Evolutionary conservation across 53 echinoderm and acorn worm genomes (phyloP).

Genomic region (Holothuria scabra): DNA sequence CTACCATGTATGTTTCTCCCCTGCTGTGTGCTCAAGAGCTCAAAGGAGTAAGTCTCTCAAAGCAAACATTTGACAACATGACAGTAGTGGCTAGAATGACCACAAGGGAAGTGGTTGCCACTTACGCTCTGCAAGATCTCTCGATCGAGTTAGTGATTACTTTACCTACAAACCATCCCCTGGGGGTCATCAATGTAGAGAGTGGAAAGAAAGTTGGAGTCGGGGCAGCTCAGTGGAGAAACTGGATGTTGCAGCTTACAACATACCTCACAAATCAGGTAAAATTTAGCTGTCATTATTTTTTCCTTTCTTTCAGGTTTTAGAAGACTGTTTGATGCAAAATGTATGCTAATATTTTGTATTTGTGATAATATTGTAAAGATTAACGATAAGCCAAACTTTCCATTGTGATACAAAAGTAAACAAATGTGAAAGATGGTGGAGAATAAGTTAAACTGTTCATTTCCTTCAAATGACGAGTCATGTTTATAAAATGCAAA

Average conservation of each 20-base stretch:
- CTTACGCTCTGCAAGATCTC: constrained; percentile 91
- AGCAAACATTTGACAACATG: constrained; percentile 75
- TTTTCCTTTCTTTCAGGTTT: background rate
- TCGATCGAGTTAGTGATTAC: constrained; percentile 87
- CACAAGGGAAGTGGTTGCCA: constrained; percentile 91
- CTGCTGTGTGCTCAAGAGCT: constrained; percentile 86
- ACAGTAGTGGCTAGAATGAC: constrained; percentile 74
- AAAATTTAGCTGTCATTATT: background rate
- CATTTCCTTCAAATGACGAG: no score
- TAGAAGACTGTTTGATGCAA: background rate
- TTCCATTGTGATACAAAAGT: background rate
- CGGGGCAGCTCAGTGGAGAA: constrained; percentile 89
- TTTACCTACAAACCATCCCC: constrained; percentile 89
- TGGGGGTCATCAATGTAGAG: constrained; percentile 89
- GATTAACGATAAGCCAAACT: no score
- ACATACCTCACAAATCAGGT: constrained; percentile 96
- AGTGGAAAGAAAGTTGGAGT: constrained; percentile 90
- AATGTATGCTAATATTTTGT: background rate
- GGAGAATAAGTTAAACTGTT: no score
- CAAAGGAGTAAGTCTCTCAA: constrained; percentile 67
- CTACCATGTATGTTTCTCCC: constrained; percentile 85
- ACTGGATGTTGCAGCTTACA: constrained; percentile 94
- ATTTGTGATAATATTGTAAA: no score
- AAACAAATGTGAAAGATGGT: background rate
- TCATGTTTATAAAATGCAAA: no score